Base-by-base conservation (phyloP, 1,140 invertebrate species). In the Amphibalanus amphitrite region DNA sequence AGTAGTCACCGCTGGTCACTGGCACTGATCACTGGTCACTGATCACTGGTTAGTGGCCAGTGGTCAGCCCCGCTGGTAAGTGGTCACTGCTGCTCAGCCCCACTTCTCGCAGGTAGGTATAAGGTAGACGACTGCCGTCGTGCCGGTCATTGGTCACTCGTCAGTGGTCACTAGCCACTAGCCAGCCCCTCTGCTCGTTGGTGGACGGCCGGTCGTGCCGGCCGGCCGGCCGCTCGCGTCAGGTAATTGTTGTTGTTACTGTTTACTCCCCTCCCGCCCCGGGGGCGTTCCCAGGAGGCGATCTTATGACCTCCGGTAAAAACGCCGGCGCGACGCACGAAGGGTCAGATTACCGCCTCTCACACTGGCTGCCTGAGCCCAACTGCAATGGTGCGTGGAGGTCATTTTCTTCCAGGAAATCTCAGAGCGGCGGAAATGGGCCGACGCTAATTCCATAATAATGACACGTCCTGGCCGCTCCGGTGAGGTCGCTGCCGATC, bases 381-480 rank as follows among this genome's bases (percentile, higher is more conserved):
- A 59, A 59, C 23, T 59, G 47, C 47, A 59, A 59, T 23, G 47
- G 47, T 59, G 47, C 47, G 47, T 59, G 47, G 47, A 59, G 47
- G 47, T 59, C 47, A 6, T 59, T 59, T 59, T 59, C 47, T 23
- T 59, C 47, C 6, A 59, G 47, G 47, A 59, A 59, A 59, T 59
- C 47, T 59, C 23, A 8, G 20, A 20, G 47, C 47, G 47, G 47
- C 10, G 47, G 47, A 59, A 59, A 59, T 59, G 47, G 47, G 47
- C 47, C 47, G 47, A 59, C 47, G 47, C 47, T 59, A 59, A 59
- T 59, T 59, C 47, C 47, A 59, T 59, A 59, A 59, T 59, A 59
- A 59, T 59, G 47, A 59, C 47, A 59, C 47, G 47, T 8, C 47
- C 10, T 59, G 47, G 47, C 47, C 23, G 47, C 47, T n/a, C n/a